These are phyloP conservation scores for Catalaphyllia jardinei DNA, from an alignment of 64 coral and sea anemone species.

Conservation along the genomic window DNA sequence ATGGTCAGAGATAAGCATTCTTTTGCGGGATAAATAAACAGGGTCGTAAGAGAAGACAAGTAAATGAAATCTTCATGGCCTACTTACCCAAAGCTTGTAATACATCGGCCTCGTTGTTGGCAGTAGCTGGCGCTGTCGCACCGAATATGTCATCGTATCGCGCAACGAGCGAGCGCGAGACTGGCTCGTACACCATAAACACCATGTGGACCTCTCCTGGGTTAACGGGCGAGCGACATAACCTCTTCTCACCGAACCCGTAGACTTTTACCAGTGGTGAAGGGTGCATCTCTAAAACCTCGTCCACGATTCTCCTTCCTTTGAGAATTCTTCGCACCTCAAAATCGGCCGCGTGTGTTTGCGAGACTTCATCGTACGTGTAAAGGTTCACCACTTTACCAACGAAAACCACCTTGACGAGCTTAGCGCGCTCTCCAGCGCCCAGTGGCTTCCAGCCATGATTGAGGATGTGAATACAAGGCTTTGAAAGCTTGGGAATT, in stretches of 20 bases:
- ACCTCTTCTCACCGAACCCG: conserved; percentile 79
- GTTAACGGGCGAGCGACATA: conserved; percentile 66
- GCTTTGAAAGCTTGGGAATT: conserved; percentile 53
- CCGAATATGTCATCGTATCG: conserved; percentile 79
- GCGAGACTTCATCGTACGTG: not conserved
- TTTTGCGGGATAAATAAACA: conserved; percentile 25
- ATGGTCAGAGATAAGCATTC: conserved; percentile 1
- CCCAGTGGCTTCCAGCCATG: conserved; percentile 73
- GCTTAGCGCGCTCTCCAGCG: conserved; percentile 67
- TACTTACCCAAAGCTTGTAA: conserved; percentile 71
- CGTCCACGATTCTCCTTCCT: conserved; percentile 68
- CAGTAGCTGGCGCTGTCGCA: conserved; percentile 67
- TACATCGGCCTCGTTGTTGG: conserved; percentile 70
- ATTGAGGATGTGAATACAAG: conserved; percentile 71
- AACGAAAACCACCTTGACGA: conserved; percentile 80
- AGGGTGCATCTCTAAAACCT: conserved; percentile 70
- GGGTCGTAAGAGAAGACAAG: not conserved
- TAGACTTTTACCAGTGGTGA: conserved; percentile 66
- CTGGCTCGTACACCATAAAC: conserved; percentile 62
- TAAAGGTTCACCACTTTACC: conserved; percentile 78
- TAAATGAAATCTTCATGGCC: conserved; percentile 25
- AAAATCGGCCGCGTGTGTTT: conserved; percentile 82
- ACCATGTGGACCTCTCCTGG: conserved; percentile 69
- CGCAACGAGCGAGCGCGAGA: conserved; percentile 52
- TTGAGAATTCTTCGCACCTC: conserved; percentile 75